phyloP scores from a whole-genome alignment of 2,888 invertebrate genomes.

The Podotricha telesiphe region DNA sequence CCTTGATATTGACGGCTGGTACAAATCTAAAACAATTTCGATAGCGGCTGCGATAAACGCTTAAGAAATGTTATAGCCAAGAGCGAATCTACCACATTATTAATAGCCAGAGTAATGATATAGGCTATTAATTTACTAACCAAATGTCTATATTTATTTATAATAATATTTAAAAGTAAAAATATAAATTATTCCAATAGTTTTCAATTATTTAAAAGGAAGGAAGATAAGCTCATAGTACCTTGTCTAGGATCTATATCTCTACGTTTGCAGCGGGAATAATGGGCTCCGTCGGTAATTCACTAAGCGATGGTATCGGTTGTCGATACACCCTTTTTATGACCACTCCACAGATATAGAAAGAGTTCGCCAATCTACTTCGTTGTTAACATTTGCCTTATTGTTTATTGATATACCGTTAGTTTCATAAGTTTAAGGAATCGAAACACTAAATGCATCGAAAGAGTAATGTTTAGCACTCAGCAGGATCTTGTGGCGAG shows the following conservation, averaged over 20 bases:
- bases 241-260: slow-evolving; percentile 52
- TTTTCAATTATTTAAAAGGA: background rate
- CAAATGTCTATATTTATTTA: background rate
- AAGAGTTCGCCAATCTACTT: slow-evolving; percentile 62
- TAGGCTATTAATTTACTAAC: slow-evolving; percentile 4
- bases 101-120: slow-evolving; percentile 17
- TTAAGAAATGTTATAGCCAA: slow-evolving; percentile 15
- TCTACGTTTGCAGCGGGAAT: slow-evolving; percentile 60
- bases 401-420: slow-evolving; percentile 37
- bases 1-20: slow-evolving; percentile 28
- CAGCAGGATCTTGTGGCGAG: slow-evolving; percentile 1
- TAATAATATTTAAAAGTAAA: background rate
- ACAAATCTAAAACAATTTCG: slow-evolving; percentile 31
- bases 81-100: background rate
- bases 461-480: background rate
- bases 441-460: slow-evolving; percentile 21
- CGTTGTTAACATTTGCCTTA: slow-evolving; percentile 42
- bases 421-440: slow-evolving; percentile 30
- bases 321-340: slow-evolving; percentile 78
- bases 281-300: slow-evolving; percentile 71
- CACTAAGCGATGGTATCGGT: slow-evolving; percentile 77
- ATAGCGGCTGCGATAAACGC: slow-evolving; percentile 17
- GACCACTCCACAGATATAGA: slow-evolving; percentile 67
- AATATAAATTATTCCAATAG: background rate
- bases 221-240: slow-evolving; percentile 2